Evolutionary conservation across 2,113 vertebrate species (phyloP), one percentile per base, ranked within the genome.

Genomic region (Dolichotis patagonum): DNA sequence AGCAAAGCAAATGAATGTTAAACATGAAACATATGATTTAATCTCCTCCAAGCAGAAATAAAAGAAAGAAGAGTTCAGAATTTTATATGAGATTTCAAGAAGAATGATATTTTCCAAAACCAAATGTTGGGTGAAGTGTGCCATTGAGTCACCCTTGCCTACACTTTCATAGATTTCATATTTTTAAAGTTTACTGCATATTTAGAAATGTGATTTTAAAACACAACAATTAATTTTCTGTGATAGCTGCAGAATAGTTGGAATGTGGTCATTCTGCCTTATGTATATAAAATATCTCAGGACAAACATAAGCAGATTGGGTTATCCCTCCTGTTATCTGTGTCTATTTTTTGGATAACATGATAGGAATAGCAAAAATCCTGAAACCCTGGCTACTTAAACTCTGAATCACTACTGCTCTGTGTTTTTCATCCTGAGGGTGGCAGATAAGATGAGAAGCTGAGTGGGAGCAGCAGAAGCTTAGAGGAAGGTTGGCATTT

Each of bases 101-200:
- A 4, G n/a, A 96, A 87, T 41, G 28, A 67, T 56, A 62, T 81
- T 92, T 94, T 85, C 46, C 88, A 88, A 91, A 91, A 84, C 19
- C 22, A 90, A 83, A 41, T 49, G 22, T 83, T 81, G 3, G 17
- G 4, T 17, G 75, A 30, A 13, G 14, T 49, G 2, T 56, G 8
- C 69, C 46, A 52, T 41, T 95, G 60, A 95, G 54, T 84, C 5
- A 49, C 38, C 11, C 78, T 32, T 73, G 4, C 49, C 49, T 62
- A 49, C 10, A 52, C 3, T 88, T 38, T 46, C 2, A 84, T 7
- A 83, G 35, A 60, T 19, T 73, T 38, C 41, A 73, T 30, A 13
- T 60, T 46, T 94, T 83, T 92, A 26, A 67, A 86, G 52, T 85
- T 62, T 71, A 60, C 1, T 94, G 7, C 19, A 63, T 58, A 91